Evolutionary conservation across 2,113 vertebrate genomes (phyloP).

Genomic region (Fregata magnificens): DNA sequence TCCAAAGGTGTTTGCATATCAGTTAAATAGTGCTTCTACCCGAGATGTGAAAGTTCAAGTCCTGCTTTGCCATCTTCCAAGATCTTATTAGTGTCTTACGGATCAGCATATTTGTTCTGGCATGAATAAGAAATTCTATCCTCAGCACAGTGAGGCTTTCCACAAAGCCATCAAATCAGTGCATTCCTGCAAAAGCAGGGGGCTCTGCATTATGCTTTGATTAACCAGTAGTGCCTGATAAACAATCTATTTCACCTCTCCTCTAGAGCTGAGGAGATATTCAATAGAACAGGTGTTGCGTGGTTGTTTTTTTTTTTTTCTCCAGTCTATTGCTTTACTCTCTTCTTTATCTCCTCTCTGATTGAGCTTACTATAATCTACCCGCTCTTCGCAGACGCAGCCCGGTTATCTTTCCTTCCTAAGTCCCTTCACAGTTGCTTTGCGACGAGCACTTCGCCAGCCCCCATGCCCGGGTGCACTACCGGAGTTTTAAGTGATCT

Average conservation of each 20-base stretch:
- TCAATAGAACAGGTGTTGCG: neutral
- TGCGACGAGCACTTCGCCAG: fast-evolving
- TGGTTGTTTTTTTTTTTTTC: neutral
- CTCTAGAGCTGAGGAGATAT: neutral
- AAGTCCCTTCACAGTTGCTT: neutral
- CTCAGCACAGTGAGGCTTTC: neutral
- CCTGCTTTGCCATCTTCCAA: neutral
- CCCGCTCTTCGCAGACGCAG: fast-evolving
- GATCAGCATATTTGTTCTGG: neutral
- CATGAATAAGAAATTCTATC: neutral
- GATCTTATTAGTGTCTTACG: neutral
- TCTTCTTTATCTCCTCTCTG: neutral
- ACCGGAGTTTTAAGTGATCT: fast-evolving
- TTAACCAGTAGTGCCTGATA: neutral
- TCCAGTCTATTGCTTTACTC: neutral
- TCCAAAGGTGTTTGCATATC: fast-evolving
- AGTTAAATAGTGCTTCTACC: neutral
- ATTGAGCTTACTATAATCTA: neutral
- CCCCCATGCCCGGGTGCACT: fast-evolving
- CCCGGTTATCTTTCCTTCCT: neutral
- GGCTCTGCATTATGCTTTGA: neutral
- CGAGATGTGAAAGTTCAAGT: neutral
- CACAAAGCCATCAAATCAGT: neutral
- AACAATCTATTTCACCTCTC: neutral
- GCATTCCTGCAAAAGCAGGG: neutral